Conservation (phyloP, 2,888 invertebrate species). For the Gastrophysa polygoni region DNA sequence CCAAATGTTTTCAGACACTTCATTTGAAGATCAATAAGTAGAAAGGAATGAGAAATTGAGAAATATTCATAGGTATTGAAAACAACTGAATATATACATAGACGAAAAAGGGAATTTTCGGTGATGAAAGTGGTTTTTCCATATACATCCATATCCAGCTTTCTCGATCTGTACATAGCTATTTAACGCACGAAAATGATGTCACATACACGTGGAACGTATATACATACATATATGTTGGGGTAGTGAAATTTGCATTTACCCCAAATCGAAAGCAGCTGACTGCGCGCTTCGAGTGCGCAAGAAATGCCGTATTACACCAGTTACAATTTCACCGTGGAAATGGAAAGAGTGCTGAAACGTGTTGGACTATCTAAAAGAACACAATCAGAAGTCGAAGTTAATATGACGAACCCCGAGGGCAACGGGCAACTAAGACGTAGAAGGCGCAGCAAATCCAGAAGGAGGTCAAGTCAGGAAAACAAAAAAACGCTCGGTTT, state of each 20-base stretch:
- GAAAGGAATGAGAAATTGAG: no score
- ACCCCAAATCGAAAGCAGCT: constrained; percentile 49
- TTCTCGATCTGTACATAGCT: neutral
- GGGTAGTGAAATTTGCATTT: constrained; percentile 39
- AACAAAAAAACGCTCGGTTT: constrained; percentile 54
- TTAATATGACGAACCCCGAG: constrained; percentile 41
- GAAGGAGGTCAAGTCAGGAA: constrained; percentile 48
- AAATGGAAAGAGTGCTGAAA: constrained; percentile 58
- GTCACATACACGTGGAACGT: constrained; percentile 28
- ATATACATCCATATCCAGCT: no score
- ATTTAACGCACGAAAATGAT: neutral
- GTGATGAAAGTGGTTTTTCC: no score
- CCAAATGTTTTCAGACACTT: no score
- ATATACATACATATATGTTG: constrained; percentile 17
- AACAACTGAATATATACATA: no score
- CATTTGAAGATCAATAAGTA: no score
- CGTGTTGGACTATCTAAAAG: constrained; percentile 57
- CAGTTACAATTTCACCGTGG: constrained; percentile 51
- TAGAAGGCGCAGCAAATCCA: constrained; percentile 52
- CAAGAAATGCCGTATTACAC: constrained; percentile 39
- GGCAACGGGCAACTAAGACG: constrained; percentile 45
- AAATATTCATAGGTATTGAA: no score
- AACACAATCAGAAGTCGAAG: constrained; percentile 47
- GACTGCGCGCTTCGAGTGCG: constrained; percentile 49
- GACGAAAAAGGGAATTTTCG: no score